Evolutionary conservation across 1,140 invertebrate species (phyloP).

Genomic region (Apis cerana): DNA sequence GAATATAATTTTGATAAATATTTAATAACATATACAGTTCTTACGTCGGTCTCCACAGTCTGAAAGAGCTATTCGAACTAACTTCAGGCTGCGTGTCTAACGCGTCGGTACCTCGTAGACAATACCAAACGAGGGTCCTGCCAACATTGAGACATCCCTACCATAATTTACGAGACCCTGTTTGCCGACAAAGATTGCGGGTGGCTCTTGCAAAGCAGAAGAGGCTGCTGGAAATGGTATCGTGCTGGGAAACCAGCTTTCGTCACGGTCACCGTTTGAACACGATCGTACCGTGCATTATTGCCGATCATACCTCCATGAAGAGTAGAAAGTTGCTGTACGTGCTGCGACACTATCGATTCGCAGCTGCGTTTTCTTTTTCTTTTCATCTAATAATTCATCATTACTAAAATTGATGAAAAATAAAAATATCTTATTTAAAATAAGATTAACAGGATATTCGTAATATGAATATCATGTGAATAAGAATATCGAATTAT

Average conservation of each 20-base stretch:
- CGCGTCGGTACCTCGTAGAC: conserved; percentile 41
- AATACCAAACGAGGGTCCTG: conserved; percentile 22
- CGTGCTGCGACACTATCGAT: neutral
- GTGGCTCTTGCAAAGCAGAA: conserved; percentile 61
- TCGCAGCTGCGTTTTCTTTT: neutral
- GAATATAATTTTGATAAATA: neutral
- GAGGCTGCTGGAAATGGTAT: conserved; percentile 34
- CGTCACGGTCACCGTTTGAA: conserved; percentile 35
- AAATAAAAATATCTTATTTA: neutral
- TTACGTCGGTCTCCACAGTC: too few relatives aligned
- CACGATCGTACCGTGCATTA: conserved; percentile 44
- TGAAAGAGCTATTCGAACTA: conserved; percentile 15
- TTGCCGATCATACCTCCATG: conserved; percentile 48
- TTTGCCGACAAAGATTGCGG: conserved; percentile 74
- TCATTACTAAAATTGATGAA: neutral
- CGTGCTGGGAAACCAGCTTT: conserved; percentile 33
- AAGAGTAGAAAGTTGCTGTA: conserved; percentile 25
- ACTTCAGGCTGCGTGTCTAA: conserved; percentile 59
- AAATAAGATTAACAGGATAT: neutral
- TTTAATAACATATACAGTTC: neutral
- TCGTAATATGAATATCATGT: too few relatives aligned
- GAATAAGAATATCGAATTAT: neutral
- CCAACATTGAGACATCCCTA: conserved; percentile 46
- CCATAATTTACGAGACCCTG: conserved; percentile 70
- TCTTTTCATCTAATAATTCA: neutral